Percentiles rank a stretch among this genome's conserved stretches.
These are phyloP conservation scores for Nephrotoma appendiculata DNA, from an alignment of 2,888 invertebrate genomes.

Conservation along the genomic window DNA sequence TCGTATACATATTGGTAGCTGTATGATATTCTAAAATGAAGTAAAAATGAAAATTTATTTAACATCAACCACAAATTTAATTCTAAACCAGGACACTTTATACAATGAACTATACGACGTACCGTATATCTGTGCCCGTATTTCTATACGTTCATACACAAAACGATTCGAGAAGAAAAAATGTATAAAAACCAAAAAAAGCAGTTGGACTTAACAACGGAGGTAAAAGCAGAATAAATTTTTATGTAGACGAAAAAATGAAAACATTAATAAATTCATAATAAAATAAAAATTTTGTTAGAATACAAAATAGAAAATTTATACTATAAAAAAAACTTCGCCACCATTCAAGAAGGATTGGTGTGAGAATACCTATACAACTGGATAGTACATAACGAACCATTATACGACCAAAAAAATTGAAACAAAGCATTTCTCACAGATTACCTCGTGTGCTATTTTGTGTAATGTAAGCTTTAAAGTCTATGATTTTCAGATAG, in stretches of 20 bases:
- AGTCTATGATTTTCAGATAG: too few relatives aligned
- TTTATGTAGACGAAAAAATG: not conserved
- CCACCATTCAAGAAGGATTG: not conserved
- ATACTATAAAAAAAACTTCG: not conserved
- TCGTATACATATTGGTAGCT: too few relatives aligned
- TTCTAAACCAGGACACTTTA: not conserved
- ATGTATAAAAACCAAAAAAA: not conserved
- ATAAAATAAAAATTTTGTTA: not conserved
- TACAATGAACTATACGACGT: not conserved
- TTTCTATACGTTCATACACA: not conserved
- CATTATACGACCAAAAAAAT: not conserved
- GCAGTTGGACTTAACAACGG: not conserved
- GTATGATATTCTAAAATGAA: not conserved
- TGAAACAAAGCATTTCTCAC: not conserved
- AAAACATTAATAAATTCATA: not conserved
- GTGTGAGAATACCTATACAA: not conserved
- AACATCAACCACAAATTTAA: not conserved
- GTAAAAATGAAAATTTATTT: not conserved
- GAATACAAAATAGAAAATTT: not conserved
- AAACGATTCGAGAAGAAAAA: not conserved
- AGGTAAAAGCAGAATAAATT: not conserved
- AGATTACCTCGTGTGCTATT: not conserved
- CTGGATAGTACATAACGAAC: not conserved
- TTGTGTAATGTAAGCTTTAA: too few relatives aligned
- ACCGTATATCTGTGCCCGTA: not conserved